Conservation (phyloP, 2,888 invertebrate species). For the Hyppa rectilinea region DNA sequence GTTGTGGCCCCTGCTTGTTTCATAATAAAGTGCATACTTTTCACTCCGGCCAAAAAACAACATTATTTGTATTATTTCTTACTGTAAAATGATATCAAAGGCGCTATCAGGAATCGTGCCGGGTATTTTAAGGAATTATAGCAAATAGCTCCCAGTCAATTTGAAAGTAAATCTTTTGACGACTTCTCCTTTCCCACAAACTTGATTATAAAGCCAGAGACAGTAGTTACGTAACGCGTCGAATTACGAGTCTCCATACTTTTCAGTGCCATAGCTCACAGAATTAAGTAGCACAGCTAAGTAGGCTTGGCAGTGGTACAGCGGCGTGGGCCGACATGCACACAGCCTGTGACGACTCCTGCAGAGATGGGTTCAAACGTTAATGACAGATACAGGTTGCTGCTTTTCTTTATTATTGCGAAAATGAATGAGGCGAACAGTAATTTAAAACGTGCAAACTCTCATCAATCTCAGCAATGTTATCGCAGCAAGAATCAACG, state of each 20-base stretch:
- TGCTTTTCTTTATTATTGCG: background rate
- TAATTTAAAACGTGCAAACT: background rate
- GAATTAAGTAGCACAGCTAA: constrained; percentile 41
- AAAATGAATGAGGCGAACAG: background rate
- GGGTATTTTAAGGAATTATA: constrained; percentile 13
- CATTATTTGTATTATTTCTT: background rate
- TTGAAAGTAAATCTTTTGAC: constrained; percentile 18
- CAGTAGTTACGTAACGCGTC: constrained; percentile 30
- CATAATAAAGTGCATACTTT: background rate
- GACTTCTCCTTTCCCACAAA: constrained; percentile 24
- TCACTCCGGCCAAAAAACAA: no score
- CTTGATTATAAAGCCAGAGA: constrained; percentile 30
- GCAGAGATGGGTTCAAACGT: constrained; percentile 23
- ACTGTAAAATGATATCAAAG: background rate
- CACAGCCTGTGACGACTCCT: constrained; percentile 34
- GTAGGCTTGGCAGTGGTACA: constrained; percentile 50
- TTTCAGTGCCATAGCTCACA: constrained; percentile 32
- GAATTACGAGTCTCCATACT: constrained; percentile 34
- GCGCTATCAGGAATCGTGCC: background rate
- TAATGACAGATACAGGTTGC: constrained; percentile 6
- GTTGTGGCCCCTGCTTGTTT: background rate
- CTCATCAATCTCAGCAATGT: no score
- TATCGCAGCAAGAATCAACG: no score
- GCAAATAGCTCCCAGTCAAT: background rate
- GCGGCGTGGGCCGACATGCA: constrained; percentile 20